Base-by-base conservation (phyloP, 2,888 invertebrate species). In the Lasioglossum calceatum region DNA sequence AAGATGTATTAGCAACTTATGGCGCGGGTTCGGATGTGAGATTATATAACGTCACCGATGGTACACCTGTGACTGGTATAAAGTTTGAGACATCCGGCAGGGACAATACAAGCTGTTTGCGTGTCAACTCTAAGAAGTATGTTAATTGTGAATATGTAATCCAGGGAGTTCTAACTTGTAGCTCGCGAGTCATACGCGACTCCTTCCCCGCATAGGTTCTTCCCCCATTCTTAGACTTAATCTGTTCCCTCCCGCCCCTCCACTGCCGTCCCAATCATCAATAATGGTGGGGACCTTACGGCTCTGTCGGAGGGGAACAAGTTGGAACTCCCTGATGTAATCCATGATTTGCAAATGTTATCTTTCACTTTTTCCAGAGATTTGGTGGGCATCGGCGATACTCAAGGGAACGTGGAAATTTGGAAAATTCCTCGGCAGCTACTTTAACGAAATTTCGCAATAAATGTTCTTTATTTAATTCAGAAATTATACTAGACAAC, bases 121-220 rank as follows among this genome's bases (percentile, higher is more conserved):
- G 92, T 76, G 93, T 95, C 27, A 94, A 95, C 92, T 89, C 90
- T 19, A 95, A 94, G 80, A 93, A 94, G 95, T 95, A 91, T 77
- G 74, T 36, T 64, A 10, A 23, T 32, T 50, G 8, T 10, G 5
- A 42, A 70, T n/a, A 23, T 7, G 0, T 19, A 14, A 72, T 80
- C 42, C 58, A 23, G 44, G 14, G 44, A 44, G 12, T 44, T 44
- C 44, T 14, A 44, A 44, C 12, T 44, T 44, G 44, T 44, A 44
- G 44, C 44, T 44, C 44, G 44, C 44, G 44, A 44, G 44, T 44
- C 44, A 10, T 42, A 12, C 12, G 42, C 12, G 12, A 0, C 39
- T 39, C 39, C 36, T 36, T 36, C 36, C 4, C 36, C 36, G 36
- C 36, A 36, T 36, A 36, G 42, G 39, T 39, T 8, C 39, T 39